Base-by-base conservation (phyloP, 1,140 invertebrate species). In the Hylaeus volcanicus region DNA sequence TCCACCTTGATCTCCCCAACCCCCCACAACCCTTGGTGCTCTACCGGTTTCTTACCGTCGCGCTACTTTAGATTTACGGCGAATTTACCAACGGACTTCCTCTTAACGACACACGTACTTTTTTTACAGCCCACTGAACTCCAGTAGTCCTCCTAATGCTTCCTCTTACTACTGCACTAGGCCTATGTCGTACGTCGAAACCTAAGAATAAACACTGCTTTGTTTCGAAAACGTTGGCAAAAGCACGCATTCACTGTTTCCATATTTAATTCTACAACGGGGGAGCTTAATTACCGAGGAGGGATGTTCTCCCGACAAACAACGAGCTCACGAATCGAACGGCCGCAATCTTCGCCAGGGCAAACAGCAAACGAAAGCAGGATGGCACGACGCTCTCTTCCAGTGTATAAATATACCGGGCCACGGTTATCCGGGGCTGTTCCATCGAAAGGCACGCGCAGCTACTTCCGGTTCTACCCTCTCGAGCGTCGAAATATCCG, bases 401-500 rank as follows among this genome's bases (percentile, higher is more conserved):
- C 48, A 4, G 60, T 11, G 48, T 64, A 60, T 68, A 68, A 68
- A 76, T 53, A 45, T 75, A 63, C 55, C 12, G 51, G 5, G 68
- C 26, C 51, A 41, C 53, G 68, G 51, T 70, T 56, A 56, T 15
- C 51, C 68, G 12, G 55, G n/a, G 11, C 68, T 5, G 55, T n/a
- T 55, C 51, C 39, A 39, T 58, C 69, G 69, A 83, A 84, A 81
- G 64, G 74, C 56, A 53, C 72, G 53, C 70, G 65, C 66, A 61
- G 37, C 39, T 53, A 76, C 79, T 87, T 87, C 82, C 82, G 85
- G 78, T 86, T 78, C 53, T 74, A 71, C 61, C 81, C 84, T 83
- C 86, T 87, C 71, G 77, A 79, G 73, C 71, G 64, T 72, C 77
- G 75, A 87, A 87, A 88, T 88, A 87, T 88, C 81, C 74, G 79